A percentile compares a stretch with the other conserved stretches of the same genome.
phyloP scores from a whole-genome alignment of 2,797 vertebrate species.

The Hyperoplus lanceolatus region DNA sequence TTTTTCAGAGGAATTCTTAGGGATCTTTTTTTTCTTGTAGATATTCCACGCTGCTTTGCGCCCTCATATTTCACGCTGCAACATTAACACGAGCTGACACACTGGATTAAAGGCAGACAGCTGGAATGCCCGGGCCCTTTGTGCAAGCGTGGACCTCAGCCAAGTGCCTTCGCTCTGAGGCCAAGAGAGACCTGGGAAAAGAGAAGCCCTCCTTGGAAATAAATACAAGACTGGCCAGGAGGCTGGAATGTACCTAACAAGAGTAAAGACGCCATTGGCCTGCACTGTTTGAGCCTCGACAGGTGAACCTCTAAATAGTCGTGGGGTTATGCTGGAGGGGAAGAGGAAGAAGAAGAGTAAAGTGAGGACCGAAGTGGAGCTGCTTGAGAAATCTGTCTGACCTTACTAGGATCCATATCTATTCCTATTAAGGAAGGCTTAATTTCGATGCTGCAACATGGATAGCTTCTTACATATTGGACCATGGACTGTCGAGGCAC shows the following conservation, averaged over 20 bases:
- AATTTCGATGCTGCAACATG: too few species aligned
- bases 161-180: slow-evolving; percentile 93
- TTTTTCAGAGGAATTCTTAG: slow-evolving; percentile 93
- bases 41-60: slow-evolving; percentile 94
- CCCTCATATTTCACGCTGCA: slow-evolving; percentile 97
- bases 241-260: slow-evolving; percentile 80
- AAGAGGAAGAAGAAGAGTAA: background rate
- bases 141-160: slow-evolving; percentile 93
- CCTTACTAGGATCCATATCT: background rate
- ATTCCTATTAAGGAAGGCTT: too few species aligned
- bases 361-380: background rate
- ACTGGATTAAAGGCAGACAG: slow-evolving; percentile 99
- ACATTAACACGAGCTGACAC: slow-evolving; percentile 99
- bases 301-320: slow-evolving; percentile 36
- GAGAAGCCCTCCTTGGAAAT: slow-evolving; percentile 82
- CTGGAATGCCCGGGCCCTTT: slow-evolving; percentile 98
- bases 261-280: slow-evolving; percentile 65
- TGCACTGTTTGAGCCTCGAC: slow-evolving; percentile 27
- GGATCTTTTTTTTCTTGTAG: slow-evolving; percentile 88
- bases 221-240: slow-evolving; percentile 80
- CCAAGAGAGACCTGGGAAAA: slow-evolving; percentile 89
- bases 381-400: slow-evolving; percentile 13
- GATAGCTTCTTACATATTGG: slow-evolving; percentile 1
- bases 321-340: background rate
- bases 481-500: background rate